Base-by-base conservation (phyloP, 2,797 vertebrate genomes). In the Gephyroberyx darwinii region DNA sequence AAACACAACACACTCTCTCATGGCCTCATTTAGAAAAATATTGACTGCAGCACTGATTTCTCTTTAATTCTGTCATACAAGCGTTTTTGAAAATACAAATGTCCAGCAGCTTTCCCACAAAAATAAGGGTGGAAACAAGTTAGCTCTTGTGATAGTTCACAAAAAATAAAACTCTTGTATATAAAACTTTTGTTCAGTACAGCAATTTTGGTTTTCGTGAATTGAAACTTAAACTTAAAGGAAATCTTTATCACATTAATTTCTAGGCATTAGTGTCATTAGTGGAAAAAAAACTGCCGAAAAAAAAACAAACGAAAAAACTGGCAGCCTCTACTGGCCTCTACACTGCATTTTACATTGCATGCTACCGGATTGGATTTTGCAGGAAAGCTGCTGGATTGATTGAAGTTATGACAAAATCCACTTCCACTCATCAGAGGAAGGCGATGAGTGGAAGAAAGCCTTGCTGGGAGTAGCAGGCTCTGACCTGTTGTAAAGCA, bases 401-500 rank as follows among this genome's bases (percentile, higher is more conserved):
- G 26, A 26, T 26, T 26, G 2, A 3, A 57, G 61, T 31, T 0
- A n/a, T 41, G 17, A 20, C 20, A 20, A 48, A 68, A 50, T 37
- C 6, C 26, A 37, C 6, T 1, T 64, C 69, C 31, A 14, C 26
- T 55, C 54, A 45, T 47, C 7, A 52, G 51, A 4, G 31, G 14
- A n/a, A 17, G 14, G 2, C 3, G 2, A 22, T 64, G 58, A 55
- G 56, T 7, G 17, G 33, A 8, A 56, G 41, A 59, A 51, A 66
- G 5, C 16, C 17, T 17, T 26, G 54, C 41, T 39, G 31, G 17
- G 20, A 52, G 20, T 9, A 37, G 12, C 8, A 12, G 31, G 60
- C 12, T 73, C 91, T 92, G 86, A 97, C 96, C 96, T 97, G 95
- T 97, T 97, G 85, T 97, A 97, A 12, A 97, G 94, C 60, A 97